Conservation (phyloP, 23 tunicate genomes). For the Pegea sp. region DNA sequence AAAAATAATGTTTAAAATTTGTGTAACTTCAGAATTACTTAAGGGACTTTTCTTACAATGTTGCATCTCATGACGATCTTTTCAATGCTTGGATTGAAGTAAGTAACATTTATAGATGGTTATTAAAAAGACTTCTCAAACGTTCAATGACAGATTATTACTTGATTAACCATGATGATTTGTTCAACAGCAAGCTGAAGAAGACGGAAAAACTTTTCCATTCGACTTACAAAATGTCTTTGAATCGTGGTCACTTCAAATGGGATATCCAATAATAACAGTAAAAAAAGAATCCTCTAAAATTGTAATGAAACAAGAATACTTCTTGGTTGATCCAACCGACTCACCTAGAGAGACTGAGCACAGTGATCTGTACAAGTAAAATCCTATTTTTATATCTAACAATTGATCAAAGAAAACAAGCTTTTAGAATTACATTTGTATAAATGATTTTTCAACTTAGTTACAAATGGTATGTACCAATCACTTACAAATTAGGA, state of each 20-base stretch:
- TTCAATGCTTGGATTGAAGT: conserved; percentile 53
- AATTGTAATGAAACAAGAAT: conserved; percentile 29
- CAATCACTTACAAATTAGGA: conserved; percentile 37
- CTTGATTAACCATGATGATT: too few relatives aligned
- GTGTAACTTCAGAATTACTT: conserved; percentile 28
- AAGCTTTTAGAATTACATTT: background rate
- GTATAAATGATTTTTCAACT: conserved; percentile 4
- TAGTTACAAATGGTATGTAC: conserved; percentile 72
- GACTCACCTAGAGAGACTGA: conserved; percentile 32
- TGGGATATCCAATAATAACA: conserved; percentile 72
- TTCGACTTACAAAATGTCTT: conserved; percentile 13
- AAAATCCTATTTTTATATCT: background rate
- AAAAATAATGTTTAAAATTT: too few relatives aligned
- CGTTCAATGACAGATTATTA: too few relatives aligned
- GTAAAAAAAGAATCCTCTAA: conserved; percentile 1
- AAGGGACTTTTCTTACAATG: conserved; percentile 5
- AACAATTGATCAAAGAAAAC: background rate
- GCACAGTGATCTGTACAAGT: conserved; percentile 43
- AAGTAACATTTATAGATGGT: conserved; percentile 2
- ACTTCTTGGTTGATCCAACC: conserved; percentile 31
- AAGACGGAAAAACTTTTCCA: conserved; percentile 6
- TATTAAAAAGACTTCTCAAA: background rate
- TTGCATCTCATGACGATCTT: conserved; percentile 33
- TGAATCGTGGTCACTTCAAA: conserved; percentile 77
- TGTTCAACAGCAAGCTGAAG: conserved; percentile 8